Evolutionary conservation across 2,888 invertebrate species (phyloP), one percentile per base, ranked within the genome.

Genomic region (Cistogaster globosa): DNA sequence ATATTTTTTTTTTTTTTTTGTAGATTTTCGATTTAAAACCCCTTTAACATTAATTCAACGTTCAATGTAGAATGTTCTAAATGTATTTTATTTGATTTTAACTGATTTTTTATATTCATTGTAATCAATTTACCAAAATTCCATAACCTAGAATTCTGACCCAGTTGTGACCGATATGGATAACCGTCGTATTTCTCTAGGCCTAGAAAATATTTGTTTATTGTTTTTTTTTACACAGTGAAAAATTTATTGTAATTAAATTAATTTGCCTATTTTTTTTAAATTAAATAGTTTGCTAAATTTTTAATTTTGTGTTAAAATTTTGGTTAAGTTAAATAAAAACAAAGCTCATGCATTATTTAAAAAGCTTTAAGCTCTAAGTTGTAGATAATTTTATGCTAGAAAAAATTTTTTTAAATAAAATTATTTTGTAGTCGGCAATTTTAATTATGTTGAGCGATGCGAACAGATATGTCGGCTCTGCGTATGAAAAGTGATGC

Each of bases 71-170:
- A 75, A 78, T 76, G 57, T 74, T 75, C 69, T 32, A 38, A 81
- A 75, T 82, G 86, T 72, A 84, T 76, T 78, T 69, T 58, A 48
- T 48, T 32, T 62, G n/a, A 36, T 74, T 53, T n/a, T n/a, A n/a
- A n/a, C n/a, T 53, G 18, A 8, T 48, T 77, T 79, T 84, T 72
- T 77, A 83, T 60, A 83, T 77, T 12, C 36, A 22, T 86, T 48
- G 68, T 48, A 90, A 91, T 92, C 91, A 92, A 92, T 92, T 92
- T 92, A 92, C 92, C 92, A 91, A 92, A 92, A 91, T 92, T 92
- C 92, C 92, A 92, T 90, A 89, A 87, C 89, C 92, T 92, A 90
- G 92, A 89, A 92, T 91, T 92, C 89, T 92, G 91, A 90, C 92
- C 92, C 92, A 92, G 91, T 89, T 91, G 92, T 89, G 91, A 90